Evolutionary conservation across 2,113 vertebrate species (phyloP), one percentile per base, ranked within the genome.

Genomic region (Tetraodon nigroviridis): DNA sequence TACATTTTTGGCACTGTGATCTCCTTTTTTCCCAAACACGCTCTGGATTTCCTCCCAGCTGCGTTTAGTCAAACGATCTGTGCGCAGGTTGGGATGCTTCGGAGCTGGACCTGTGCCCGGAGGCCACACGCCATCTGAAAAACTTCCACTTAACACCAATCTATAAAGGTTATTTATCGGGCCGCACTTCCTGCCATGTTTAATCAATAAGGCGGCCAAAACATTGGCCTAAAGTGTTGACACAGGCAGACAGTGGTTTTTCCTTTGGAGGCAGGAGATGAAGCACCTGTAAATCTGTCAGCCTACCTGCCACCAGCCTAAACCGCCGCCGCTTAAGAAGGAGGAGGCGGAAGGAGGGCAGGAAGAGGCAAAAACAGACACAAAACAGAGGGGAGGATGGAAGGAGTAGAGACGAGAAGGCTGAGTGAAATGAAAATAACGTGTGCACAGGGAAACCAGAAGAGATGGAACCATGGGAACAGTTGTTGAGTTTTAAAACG

Each of bases 251-350:
- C 58, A 40, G 21, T 58, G 47, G 41, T 32, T 1, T 47, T 60
- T 49, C 46, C 42, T 72, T 24, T 68, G 2, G 18, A 62, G 58
- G 63, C 50, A 67, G 63, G 69, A 78, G 73, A 81, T 70, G 71
- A 70, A 73, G 75, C 76, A 76, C 69, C 80, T 83, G 81, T 87
- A 83, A 83, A 85, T 87, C 81, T 85, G 76, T 85, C 80, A 80
- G 72, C 72, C 72, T 51, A 83, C 62, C 78, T 78, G 69, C 67
- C 69, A 67, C 61, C 63, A 71, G 61, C 72, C 67, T 52, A 76
- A 79, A 83, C 67, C 51, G 58, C 58, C 32, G 32, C 68, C 80
- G 66, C 70, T 74, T 66, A 64, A 81, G 70, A 63, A 47, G 55
- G 64, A 44, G 40, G 72, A 71, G 60, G 70, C 59, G 32, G 54